Conservation (phyloP, 2,888 invertebrate species). For the Drosophila helvetica region DNA sequence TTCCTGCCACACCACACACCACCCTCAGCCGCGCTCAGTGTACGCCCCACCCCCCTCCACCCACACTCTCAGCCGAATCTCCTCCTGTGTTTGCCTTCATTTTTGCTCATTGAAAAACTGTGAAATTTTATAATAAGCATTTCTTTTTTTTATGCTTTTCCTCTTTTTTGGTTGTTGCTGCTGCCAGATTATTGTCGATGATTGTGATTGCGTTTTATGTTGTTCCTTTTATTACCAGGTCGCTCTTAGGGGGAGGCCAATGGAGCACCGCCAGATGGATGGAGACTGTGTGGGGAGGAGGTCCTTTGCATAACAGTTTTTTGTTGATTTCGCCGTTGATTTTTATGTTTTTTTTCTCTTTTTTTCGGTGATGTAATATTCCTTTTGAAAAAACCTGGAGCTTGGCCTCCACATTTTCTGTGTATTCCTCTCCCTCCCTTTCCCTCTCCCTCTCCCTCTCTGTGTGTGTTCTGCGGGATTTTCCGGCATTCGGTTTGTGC, state of each 20-base stretch:
- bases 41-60: background rate
- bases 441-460: conserved; percentile 19
- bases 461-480: conserved; percentile 6
- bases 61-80: conserved; percentile 5
- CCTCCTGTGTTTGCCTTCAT: conserved; percentile 29
- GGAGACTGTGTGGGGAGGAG: conserved; percentile 5
- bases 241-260: conserved; percentile 20
- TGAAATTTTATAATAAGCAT: conserved; percentile 83
- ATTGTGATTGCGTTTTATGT: conserved; percentile 81
- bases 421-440: conserved; percentile 20
- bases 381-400: conserved; percentile 64
- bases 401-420: conserved; percentile 38
- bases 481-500: conserved; percentile 37
- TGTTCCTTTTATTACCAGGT: conserved; percentile 72
- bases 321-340: conserved; percentile 13
- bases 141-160: conserved; percentile 55
- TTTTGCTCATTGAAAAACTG: conserved; percentile 80
- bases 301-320: conserved; percentile 10
- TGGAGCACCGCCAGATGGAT: background rate
- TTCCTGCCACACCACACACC: conserved; percentile 19
- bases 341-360: conserved; percentile 25
- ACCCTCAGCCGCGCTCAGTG: background rate
- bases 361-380: conserved; percentile 65
- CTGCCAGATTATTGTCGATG: conserved; percentile 81
- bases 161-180: conserved; percentile 58